Evolutionary conservation across 2,113 vertebrate species (phyloP), one percentile per base, ranked within the genome.

Genomic region (Grallaria varia): DNA sequence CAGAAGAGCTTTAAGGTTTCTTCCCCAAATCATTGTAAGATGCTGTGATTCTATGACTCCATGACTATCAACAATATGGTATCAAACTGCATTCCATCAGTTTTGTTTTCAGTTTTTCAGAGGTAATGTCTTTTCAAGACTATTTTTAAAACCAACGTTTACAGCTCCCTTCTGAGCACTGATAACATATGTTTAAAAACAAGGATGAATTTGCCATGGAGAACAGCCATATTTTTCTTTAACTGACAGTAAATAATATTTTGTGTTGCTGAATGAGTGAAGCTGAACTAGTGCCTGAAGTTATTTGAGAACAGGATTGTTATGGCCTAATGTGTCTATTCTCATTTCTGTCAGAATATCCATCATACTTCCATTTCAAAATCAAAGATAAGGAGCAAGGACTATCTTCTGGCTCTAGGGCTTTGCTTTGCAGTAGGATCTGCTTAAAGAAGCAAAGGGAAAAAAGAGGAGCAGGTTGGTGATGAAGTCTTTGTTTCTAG

Each of bases 211-310:
- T 95, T 96, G 42, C 62, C 44, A 31, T 81, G 42, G 33, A 72
- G 62, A 89, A 33, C 24, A 77, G 37, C 88, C 93, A 31, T 87
- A 69, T 81, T 94, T 93, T 91, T 74, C n/a, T 82, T 73, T 84
- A 95, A 97, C 67, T 58, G 60, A 47, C 79, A 89, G 59, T 92
- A 95, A 91, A 89, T 84, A 96, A 75, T 85, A 49, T 79, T 86
- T 96, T 92, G 33, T 84, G 59, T 64, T 87, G 58, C 83, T 85
- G 78, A 92, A 86, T 50, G 60, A 88, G 31, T 79, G 68, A 69
- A 42, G 72, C 71, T 87, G 75, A 95, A 83, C 27, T 10, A 4
- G 44, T 79, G 44, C 81, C 64, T 84, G 80, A 59, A 95, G 63
- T 90, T 91, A 75, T 55, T 85, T 84, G 87, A 87, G 81, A 89